phyloP scores from a whole-genome alignment of 2,888 invertebrate species.

The Myathropa florea region DNA sequence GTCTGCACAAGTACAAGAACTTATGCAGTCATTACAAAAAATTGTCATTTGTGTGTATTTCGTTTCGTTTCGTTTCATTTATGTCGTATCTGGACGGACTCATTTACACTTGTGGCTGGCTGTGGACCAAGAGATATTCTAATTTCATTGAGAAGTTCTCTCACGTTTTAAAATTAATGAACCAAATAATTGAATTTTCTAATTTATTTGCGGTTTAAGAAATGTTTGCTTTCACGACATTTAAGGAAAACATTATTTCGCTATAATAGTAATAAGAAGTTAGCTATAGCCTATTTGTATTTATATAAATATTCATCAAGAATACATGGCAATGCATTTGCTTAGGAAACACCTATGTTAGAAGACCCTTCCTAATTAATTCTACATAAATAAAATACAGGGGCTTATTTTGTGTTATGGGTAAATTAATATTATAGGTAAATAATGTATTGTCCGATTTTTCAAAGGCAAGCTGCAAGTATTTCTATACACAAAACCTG shows the following conservation, averaged over 20 bases:
- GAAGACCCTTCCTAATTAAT: conserved; percentile 23
- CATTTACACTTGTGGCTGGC: conserved; percentile 66
- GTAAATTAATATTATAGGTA: too few species aligned
- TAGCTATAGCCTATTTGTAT: conserved; percentile 1
- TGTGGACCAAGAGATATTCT: conserved; percentile 47
- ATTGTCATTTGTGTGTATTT: conserved; percentile 36
- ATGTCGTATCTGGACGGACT: conserved; percentile 30
- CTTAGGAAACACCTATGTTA: not conserved
- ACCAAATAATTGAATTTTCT: conserved; percentile 67
- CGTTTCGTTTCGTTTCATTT: conserved; percentile 20
- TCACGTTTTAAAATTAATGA: conserved; percentile 68
- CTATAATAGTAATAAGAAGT: conserved; percentile 8
- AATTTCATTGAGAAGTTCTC: conserved; percentile 59
- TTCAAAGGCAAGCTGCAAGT: too few species aligned
- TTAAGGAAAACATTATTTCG: conserved; percentile 13
- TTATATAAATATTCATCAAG: conserved; percentile 1
- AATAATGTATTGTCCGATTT: too few species aligned
- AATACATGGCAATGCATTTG: conserved; percentile 11
- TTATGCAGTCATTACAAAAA: conserved; percentile 62
- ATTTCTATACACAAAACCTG: too few species aligned
- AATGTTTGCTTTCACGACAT: conserved; percentile 36
- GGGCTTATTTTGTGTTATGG: too few species aligned
- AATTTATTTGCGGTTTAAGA: conserved; percentile 45
- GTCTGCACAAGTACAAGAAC: conserved; percentile 48
- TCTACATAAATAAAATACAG: conserved; percentile 42